phyloP scores from a whole-genome alignment of 2,113 vertebrate species.

The Pipa parva region DNA sequence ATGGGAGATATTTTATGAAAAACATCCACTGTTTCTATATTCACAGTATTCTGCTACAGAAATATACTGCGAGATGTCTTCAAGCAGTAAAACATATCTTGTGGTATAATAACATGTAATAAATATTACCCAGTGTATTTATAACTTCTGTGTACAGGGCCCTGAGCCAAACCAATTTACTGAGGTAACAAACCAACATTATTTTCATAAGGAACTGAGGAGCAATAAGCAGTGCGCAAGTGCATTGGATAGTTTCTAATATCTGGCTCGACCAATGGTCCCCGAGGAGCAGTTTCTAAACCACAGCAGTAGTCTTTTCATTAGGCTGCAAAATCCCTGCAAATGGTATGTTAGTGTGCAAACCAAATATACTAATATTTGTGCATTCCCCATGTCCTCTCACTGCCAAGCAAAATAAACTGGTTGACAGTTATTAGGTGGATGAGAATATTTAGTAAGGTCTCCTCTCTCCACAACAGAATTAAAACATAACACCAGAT shows the following conservation, averaged over 20 bases:
- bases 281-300: not conserved
- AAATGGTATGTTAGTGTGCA: constrained; percentile 1
- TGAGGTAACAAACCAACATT: not conserved
- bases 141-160: not conserved
- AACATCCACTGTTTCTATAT: not conserved
- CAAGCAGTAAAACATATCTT: constrained; percentile 1
- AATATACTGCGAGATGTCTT: constrained; percentile 4
- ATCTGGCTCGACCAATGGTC: constrained; percentile 3
- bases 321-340: constrained; percentile 15
- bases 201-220: constrained; percentile 17
- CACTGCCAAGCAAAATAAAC: constrained; percentile 4
- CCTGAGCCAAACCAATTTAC: constrained; percentile 1
- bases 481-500: constrained; percentile 7
- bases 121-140: not conserved
- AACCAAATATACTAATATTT: constrained; percentile 4
- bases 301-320: constrained; percentile 11
- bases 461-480: constrained; percentile 1
- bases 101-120: not conserved
- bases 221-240: constrained; percentile 4
- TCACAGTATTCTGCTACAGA: not conserved
- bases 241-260: constrained; percentile 12
- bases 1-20: not conserved
- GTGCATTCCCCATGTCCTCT: constrained; percentile 1
- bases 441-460: not conserved
- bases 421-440: constrained; percentile 4